Conservation (phyloP, 2,113 vertebrate genomes). For the Caranx melampygus region DNA sequence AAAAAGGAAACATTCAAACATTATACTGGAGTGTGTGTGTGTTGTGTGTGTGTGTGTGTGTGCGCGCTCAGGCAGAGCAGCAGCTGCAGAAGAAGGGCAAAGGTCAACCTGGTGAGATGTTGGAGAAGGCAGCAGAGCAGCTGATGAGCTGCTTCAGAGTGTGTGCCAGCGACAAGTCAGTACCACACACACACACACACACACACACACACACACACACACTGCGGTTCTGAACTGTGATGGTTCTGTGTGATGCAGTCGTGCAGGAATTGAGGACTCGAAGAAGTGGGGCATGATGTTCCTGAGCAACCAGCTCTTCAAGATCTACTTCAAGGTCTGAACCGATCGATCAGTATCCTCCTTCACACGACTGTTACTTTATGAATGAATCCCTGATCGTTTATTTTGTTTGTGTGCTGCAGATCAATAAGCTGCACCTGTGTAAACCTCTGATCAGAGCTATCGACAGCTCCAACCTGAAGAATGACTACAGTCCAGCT, state of each 20-base stretch:
- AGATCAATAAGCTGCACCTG: conserved; percentile 99
- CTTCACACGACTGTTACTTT: too few relatives aligned
- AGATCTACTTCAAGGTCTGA: conserved; percentile 98
- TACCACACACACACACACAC: conserved; percentile 24
- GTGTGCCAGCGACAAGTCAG: conserved; percentile 97
- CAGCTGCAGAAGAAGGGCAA: conserved; percentile 93
- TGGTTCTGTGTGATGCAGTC: conserved; percentile 76
- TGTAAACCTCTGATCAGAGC: conserved; percentile 97
- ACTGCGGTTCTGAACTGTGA: not conserved
- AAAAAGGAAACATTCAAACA: too few relatives aligned
- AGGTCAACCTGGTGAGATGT: conserved; percentile 93
- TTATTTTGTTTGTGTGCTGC: not conserved
- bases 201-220: not conserved
- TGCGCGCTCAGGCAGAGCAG: conserved; percentile 89
- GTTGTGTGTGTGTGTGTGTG: conserved; percentile 3
- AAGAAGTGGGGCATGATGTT: conserved; percentile 99
- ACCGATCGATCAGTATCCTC: not conserved
- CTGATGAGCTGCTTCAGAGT: conserved; percentile 98
- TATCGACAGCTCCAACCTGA: conserved; percentile 97
- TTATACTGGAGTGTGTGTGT: too few relatives aligned
- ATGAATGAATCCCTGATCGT: not conserved
- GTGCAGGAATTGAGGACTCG: conserved; percentile 95
- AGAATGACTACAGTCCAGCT: conserved; percentile 93
- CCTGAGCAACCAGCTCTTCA: conserved; percentile 97
- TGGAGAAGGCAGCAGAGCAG: conserved; percentile 96